These are phyloP conservation scores for Dynastes tityus DNA, from an alignment of 2,888 invertebrate genomes.

Conservation along the genomic window DNA sequence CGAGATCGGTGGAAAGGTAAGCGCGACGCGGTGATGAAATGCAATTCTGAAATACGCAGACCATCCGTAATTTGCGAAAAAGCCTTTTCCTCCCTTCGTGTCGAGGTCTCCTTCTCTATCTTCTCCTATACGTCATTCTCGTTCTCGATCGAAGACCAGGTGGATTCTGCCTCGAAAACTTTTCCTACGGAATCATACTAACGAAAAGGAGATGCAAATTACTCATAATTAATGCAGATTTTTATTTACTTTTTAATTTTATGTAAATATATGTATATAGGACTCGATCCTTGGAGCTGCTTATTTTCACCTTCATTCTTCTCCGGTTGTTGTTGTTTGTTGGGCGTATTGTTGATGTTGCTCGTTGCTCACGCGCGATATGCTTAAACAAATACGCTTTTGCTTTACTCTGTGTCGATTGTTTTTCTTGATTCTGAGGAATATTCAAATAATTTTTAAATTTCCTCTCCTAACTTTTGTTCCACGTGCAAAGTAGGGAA, in stretches of 20 bases:
- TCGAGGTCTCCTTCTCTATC: background rate
- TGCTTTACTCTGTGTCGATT: slow-evolving; percentile 18
- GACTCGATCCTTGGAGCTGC: background rate
- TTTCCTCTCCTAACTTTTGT: background rate
- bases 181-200: slow-evolving; percentile 31
- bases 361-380: background rate
- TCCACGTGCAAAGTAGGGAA: background rate
- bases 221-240: slow-evolving; percentile 47
- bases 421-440: slow-evolving; percentile 12
- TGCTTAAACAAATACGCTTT: slow-evolving; percentile 9
- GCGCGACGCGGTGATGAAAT: slow-evolving; percentile 31
- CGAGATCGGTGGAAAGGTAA: slow-evolving; percentile 14
- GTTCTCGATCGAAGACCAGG: slow-evolving; percentile 16
- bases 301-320: slow-evolving; percentile 39
- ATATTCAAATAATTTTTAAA: slow-evolving; percentile 17
- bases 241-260: slow-evolving; percentile 47
- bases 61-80: slow-evolving; percentile 45
- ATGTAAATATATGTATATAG: slow-evolving; percentile 45
- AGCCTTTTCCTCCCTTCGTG: slow-evolving; percentile 17
- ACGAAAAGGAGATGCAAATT: slow-evolving; percentile 45
- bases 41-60: slow-evolving; percentile 37
- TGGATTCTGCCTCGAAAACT: slow-evolving; percentile 38
- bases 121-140: slow-evolving; percentile 6
- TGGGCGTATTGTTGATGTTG: background rate
- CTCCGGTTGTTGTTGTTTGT: slow-evolving; percentile 1